A percentile compares a stretch with the other conserved stretches of the same genome.
Conservation (phyloP, 2,888 invertebrate genomes). For the Cyclophora albipunctata region DNA sequence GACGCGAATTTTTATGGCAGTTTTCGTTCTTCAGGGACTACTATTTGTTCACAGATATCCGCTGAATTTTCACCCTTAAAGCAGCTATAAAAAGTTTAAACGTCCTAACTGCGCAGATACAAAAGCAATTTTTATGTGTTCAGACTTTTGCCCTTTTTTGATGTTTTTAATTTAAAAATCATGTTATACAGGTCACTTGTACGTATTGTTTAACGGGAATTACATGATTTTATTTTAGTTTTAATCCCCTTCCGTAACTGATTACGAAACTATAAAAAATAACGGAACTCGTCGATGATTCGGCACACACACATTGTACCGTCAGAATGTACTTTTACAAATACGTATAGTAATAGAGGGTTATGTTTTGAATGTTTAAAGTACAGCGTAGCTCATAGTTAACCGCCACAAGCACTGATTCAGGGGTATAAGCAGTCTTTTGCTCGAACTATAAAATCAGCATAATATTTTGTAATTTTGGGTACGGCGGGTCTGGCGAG, state of each 20-base stretch:
- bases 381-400: no score
- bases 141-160: constrained; percentile 26
- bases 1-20: constrained; percentile 63
- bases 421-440: constrained; percentile 10
- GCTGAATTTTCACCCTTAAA: constrained; percentile 53
- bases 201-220: no score
- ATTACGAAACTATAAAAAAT: no score
- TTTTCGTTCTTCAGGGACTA: constrained; percentile 54
- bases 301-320: no score
- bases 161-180: constrained; percentile 3
- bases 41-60: constrained; percentile 56
- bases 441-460: constrained; percentile 44
- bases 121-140: constrained; percentile 33
- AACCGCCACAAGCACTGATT: no score
- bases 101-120: constrained; percentile 35
- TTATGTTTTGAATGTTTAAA: no score
- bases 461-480: constrained; percentile 63
- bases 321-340: no score
- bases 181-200: no score
- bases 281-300: no score
- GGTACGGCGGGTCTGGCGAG: constrained; percentile 45
- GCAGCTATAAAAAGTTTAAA: constrained; percentile 53
- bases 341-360: no score
- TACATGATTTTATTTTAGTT: no score
- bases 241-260: no score